These are phyloP conservation scores for Morelia viridis DNA, from an alignment of 2,797 vertebrate species.

Conservation along the genomic window DNA sequence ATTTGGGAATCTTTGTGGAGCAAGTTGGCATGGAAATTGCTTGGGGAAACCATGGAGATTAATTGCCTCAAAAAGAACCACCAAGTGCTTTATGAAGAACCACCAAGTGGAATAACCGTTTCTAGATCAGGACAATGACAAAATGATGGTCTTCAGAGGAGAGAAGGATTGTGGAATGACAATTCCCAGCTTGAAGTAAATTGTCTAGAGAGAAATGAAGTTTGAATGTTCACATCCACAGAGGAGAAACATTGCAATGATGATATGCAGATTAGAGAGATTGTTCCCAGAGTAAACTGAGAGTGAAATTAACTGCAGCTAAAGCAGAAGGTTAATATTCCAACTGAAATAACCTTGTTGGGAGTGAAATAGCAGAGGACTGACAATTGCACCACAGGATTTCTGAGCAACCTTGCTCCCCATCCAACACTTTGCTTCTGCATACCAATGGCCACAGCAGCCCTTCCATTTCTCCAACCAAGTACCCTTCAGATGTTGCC, in stretches of 20 bases:
- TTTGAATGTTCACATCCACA: background rate
- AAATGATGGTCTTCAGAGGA: background rate
- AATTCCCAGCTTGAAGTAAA: slow-evolving; percentile 1
- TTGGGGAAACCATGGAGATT: background rate
- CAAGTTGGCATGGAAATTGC: background rate
- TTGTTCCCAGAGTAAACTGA: background rate
- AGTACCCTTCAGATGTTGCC: background rate
- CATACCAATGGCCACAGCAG: background rate
- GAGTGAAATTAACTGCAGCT: background rate
- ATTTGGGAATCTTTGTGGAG: background rate
- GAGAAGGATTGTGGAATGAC: slow-evolving; percentile 1
- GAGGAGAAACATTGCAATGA: background rate
- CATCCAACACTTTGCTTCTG: background rate
- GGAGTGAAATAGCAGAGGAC: background rate
- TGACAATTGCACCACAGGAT: background rate
- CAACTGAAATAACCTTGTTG: background rate
- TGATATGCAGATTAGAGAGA: background rate
- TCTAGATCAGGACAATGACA: background rate
- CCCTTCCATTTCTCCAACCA: background rate
- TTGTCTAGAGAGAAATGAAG: background rate
- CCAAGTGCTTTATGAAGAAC: too few relatives aligned
- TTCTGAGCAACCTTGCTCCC: background rate
- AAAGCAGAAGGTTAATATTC: background rate
- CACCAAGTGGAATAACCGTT: background rate
- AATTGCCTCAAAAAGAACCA: background rate